phyloP scores from a whole-genome alignment of 2,113 vertebrate genomes.

The Tragelaphus strepsiceros region DNA sequence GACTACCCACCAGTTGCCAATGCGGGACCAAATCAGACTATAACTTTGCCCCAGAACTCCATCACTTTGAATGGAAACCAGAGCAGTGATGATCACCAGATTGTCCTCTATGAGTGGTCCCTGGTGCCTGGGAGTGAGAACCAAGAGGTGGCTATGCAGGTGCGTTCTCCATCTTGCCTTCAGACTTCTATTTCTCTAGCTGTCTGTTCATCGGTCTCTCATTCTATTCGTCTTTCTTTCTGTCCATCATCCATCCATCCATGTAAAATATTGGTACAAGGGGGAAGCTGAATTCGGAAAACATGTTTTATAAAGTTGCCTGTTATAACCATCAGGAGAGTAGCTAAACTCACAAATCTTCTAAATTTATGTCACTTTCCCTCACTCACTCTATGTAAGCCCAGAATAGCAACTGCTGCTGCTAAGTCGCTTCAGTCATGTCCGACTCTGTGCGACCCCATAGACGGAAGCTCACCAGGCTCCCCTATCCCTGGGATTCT shows the following conservation, averaged over 20 bases:
- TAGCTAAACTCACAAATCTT: background rate
- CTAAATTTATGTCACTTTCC: background rate
- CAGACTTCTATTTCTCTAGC: background rate
- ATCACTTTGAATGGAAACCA: conserved; percentile 84
- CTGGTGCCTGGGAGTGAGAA: conserved; percentile 79
- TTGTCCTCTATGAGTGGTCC: conserved; percentile 83
- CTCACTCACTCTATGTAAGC: background rate
- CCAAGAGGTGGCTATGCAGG: conserved; percentile 82
- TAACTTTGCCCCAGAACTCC: conserved; percentile 80
- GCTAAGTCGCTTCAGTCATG: too few relatives aligned
- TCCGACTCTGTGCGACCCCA: too few relatives aligned
- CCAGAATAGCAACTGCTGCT: too few relatives aligned
- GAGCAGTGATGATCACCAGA: conserved; percentile 84
- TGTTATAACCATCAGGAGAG: background rate
- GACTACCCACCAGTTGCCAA: conserved; percentile 79
- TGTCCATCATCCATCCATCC: background rate
- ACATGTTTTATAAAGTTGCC: background rate
- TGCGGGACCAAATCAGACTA: conserved; percentile 81
- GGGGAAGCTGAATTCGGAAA: background rate
- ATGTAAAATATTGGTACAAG: background rate
- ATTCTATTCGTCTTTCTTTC: fast-evolving
- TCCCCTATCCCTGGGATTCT: too few relatives aligned
- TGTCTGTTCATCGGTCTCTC: background rate
- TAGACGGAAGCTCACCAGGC: too few relatives aligned
- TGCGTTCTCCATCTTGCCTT: conserved; percentile 46